A percentile compares a stretch with the other conserved stretches of the same genome.
phyloP scores from a whole-genome alignment of 1,140 invertebrate species.

The Aphelinus certus region DNA sequence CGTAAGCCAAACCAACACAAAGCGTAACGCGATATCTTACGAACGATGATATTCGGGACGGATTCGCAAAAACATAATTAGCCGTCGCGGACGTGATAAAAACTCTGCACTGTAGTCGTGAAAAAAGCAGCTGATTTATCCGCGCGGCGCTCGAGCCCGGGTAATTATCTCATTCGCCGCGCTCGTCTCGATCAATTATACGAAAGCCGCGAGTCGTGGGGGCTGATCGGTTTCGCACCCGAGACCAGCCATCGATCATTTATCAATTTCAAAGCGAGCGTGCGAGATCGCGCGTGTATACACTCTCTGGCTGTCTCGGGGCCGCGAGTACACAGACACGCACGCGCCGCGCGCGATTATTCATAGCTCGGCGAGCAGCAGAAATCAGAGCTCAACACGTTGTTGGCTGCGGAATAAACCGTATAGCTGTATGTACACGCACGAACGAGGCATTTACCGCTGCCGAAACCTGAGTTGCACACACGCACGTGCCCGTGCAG shows the following conservation, averaged over 20 bases:
- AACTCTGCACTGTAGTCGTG: no score
- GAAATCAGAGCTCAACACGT: slow-evolving; percentile 20
- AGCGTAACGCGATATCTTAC: no score
- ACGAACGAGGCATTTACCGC: slow-evolving; percentile 7
- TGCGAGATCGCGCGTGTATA: background rate
- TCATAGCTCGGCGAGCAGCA: slow-evolving; percentile 1
- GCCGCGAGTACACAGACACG: background rate
- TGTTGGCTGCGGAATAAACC: slow-evolving; percentile 12
- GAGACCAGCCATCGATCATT: slow-evolving; percentile 18
- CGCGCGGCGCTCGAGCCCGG: no score
- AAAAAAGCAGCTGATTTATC: no score
- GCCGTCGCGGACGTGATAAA: no score
- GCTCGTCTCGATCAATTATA: slow-evolving; percentile 16
- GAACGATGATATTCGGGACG: no score
- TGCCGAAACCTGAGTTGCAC: slow-evolving; percentile 4
- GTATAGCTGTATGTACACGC: background rate
- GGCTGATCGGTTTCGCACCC: no score
- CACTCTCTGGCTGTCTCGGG: no score
- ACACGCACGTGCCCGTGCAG: background rate
- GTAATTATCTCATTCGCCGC: slow-evolving; percentile 5
- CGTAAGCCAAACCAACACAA: no score
- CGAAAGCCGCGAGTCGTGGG: no score
- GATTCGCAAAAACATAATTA: no score
- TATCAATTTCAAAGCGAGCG: slow-evolving; percentile 24
- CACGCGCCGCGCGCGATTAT: slow-evolving; percentile 7